phyloP scores from a whole-genome alignment of 2,888 invertebrate genomes.

The Melieria omissa region DNA sequence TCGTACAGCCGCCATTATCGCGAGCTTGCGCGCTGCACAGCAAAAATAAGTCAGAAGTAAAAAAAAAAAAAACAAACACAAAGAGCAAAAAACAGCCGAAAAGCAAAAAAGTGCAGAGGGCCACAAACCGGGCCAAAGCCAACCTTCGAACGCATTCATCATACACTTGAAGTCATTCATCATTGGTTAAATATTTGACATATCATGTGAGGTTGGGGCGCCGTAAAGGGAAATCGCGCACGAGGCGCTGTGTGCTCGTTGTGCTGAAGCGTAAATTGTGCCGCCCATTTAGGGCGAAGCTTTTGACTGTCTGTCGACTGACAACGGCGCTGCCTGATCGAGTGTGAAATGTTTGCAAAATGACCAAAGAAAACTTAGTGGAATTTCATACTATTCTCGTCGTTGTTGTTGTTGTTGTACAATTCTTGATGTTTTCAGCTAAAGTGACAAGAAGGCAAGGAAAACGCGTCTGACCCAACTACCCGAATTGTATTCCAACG shows the following conservation, averaged over 20 bases:
- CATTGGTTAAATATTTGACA: conserved; percentile 36
- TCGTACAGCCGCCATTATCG: conserved; percentile 7
- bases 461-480: too few species aligned
- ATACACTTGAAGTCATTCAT: conserved; percentile 32
- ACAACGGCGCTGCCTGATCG: too few species aligned
- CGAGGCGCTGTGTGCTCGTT: background rate
- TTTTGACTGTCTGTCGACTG: too few species aligned
- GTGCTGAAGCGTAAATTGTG: too few species aligned
- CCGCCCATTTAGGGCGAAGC: too few species aligned
- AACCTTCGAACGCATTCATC: conserved; percentile 25
- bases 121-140: background rate
- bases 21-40: background rate
- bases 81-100: conserved; percentile 12
- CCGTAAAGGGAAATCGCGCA: background rate
- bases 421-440: too few species aligned
- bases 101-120: conserved; percentile 5
- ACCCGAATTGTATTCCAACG: too few species aligned
- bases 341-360: too few species aligned
- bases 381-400: too few species aligned
- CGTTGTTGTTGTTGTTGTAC: too few species aligned
- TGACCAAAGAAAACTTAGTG: too few species aligned
- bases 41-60: background rate
- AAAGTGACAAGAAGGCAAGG: too few species aligned
- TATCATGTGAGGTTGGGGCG: conserved; percentile 21
- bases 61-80: background rate